These are phyloP conservation scores for Agrypnia vestita DNA, from an alignment of 1,140 invertebrate species.

Conservation along the genomic window DNA sequence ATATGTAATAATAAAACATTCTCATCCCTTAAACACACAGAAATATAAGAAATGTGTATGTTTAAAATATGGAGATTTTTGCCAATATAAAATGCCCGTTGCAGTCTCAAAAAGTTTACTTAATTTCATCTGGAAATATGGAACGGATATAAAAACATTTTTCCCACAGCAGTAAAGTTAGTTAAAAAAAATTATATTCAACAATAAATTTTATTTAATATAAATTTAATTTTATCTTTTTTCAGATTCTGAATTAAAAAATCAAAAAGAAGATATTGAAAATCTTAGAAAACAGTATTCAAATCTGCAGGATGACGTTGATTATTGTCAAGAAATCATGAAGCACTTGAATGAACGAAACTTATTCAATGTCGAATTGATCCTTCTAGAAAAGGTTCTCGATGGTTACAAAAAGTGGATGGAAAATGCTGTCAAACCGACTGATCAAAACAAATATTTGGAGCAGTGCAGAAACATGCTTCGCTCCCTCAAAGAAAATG, in stretches of 20 bases:
- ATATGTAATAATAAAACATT: no score
- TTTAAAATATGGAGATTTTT: no score
- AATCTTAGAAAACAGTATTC: conserved; percentile 65
- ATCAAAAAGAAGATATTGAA: conserved; percentile 65
- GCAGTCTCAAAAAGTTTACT: no score
- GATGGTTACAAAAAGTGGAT: conserved; percentile 65
- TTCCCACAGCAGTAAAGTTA: background rate
- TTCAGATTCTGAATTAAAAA: conserved; percentile 64
- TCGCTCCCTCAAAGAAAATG: conserved; percentile 65
- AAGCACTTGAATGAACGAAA: conserved; percentile 67
- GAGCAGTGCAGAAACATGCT: conserved; percentile 67
- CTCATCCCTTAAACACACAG: no score
- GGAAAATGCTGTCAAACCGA: conserved; percentile 64
- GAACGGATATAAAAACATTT: conserved; percentile 17
- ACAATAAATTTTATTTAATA: background rate
- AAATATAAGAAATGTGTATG: no score
- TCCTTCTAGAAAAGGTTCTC: conserved; percentile 63
- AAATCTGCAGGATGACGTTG: conserved; percentile 63
- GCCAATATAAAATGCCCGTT: no score
- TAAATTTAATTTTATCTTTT: conserved; percentile 50
- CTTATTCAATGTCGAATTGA: conserved; percentile 64
- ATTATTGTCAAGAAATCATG: conserved; percentile 65
- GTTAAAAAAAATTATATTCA: background rate
- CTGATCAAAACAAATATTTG: conserved; percentile 64
- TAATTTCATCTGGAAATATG: no score